Evolutionary conservation across 2,113 vertebrate genomes (phyloP).

Genomic region (Pardalotus punctatus): DNA sequence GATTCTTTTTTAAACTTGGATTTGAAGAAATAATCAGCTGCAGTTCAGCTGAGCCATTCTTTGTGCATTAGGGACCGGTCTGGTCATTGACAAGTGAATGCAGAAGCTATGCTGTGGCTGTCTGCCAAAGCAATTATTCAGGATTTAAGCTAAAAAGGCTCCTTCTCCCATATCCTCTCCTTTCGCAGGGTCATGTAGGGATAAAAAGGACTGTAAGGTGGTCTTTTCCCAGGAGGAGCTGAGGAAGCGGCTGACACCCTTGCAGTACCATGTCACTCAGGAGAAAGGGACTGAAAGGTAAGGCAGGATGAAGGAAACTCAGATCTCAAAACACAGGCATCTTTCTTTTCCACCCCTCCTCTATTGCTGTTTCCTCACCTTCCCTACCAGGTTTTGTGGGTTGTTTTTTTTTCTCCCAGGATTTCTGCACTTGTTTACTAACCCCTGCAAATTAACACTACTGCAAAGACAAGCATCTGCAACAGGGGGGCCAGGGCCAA

Average conservation of each 20-base stretch:
- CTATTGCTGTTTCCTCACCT: background rate
- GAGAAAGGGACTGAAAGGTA: conserved; percentile 97
- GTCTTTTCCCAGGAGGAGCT: conserved; percentile 90
- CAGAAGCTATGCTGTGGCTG: conserved; percentile 66
- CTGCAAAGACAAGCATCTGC: conserved; percentile 58
- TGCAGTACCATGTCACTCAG: conserved; percentile 96
- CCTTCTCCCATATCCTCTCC: conserved; percentile 71
- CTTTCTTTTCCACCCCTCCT: background rate
- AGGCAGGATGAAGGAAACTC: conserved; percentile 20
- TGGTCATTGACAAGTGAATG: conserved; percentile 72
- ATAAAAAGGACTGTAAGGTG: conserved; percentile 89
- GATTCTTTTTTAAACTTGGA: conserved; percentile 52
- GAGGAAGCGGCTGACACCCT: conserved; percentile 88
- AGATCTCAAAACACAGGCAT: background rate
- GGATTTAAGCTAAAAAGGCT: conserved; percentile 70
- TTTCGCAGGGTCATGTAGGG: conserved; percentile 86
- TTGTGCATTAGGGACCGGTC: conserved; percentile 56
- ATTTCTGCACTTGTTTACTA: conserved; percentile 61
- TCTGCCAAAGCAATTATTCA: conserved; percentile 73
- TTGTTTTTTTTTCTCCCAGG: background rate
- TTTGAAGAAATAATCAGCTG: conserved; percentile 72
- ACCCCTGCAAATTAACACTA: conserved; percentile 64
- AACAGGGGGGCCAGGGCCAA: conserved; percentile 32
- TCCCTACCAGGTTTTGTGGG: background rate
- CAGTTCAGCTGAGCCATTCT: conserved; percentile 66